phyloP scores from a whole-genome alignment of 2,888 invertebrate species.

The Lasioglossum oenotherae region DNA sequence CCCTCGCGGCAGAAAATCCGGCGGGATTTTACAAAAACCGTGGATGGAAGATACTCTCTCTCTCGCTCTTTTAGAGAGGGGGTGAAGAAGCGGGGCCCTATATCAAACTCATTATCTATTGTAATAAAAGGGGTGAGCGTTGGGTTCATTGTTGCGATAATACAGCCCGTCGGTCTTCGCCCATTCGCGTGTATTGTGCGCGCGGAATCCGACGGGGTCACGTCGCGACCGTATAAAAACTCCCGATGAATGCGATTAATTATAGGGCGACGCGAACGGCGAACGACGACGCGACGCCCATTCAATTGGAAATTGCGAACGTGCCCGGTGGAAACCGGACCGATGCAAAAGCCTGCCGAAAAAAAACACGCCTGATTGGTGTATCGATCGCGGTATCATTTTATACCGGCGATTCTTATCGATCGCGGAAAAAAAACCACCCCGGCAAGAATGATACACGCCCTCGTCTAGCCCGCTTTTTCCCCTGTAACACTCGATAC shows the following conservation, averaged over 20 bases:
- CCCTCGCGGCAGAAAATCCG: conserved; percentile 52
- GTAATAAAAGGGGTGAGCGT: conserved; percentile 57
- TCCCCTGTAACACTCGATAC: background rate
- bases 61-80: background rate
- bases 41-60: conserved; percentile 2
- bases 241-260: conserved; percentile 57
- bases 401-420: background rate
- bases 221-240: conserved; percentile 42
- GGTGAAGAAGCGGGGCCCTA: conserved; percentile 32
- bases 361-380: background rate
- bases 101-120: conserved; percentile 66
- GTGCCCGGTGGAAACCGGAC: conserved; percentile 21
- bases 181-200: conserved; percentile 59
- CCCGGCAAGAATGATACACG: background rate
- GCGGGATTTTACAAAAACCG: conserved; percentile 48
- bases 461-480: background rate
- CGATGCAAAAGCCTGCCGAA: background rate
- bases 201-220: conserved; percentile 55
- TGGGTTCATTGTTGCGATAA: conserved; percentile 60
- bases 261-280: conserved; percentile 41
- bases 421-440: background rate
- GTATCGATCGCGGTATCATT: conserved; percentile 18
- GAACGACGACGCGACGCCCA: conserved; percentile 38
- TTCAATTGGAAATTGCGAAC: conserved; percentile 54
- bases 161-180: conserved; percentile 47